phyloP scores from a whole-genome alignment of 2,113 vertebrate species.

The Microcebus griseorufus region DNA sequence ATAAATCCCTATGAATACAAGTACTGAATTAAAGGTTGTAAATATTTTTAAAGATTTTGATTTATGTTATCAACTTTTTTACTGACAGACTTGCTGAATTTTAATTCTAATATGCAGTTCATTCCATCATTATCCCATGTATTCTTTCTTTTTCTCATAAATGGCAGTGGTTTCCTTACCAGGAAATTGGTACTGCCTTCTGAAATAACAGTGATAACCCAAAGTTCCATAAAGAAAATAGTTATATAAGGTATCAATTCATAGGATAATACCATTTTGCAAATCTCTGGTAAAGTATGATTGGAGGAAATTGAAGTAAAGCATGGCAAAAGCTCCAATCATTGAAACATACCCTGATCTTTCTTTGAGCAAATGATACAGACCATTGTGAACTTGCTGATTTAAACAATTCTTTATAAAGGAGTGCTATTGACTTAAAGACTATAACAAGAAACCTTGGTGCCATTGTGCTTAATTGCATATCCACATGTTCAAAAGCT shows the following conservation, averaged over 20 bases:
- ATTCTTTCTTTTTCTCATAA: background rate
- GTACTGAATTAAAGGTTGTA: background rate
- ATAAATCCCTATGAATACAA: background rate
- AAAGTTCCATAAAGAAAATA: slow-evolving; percentile 1
- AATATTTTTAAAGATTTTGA: background rate
- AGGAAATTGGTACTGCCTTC: background rate
- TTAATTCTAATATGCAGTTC: background rate
- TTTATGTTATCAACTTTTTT: background rate
- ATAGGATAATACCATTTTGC: slow-evolving; percentile 29
- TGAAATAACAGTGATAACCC: slow-evolving; percentile 26
- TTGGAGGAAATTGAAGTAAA: background rate
- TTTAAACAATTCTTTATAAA: slow-evolving; percentile 33
- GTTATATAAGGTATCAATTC: slow-evolving; percentile 12
- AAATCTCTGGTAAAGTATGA: slow-evolving; percentile 4
- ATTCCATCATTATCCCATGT: background rate
- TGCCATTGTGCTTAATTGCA: background rate
- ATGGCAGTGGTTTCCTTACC: background rate
- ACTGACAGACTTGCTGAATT: background rate
- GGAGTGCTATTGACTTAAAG: background rate
- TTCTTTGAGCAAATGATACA: slow-evolving; percentile 20
- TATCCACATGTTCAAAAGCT: slow-evolving; percentile 20
- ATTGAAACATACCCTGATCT: background rate
- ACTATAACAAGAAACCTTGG: background rate
- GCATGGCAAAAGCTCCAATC: background rate
- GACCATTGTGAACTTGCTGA: background rate